phyloP scores from a whole-genome alignment of 2,113 vertebrate genomes.

The Apodemus speciosus region DNA sequence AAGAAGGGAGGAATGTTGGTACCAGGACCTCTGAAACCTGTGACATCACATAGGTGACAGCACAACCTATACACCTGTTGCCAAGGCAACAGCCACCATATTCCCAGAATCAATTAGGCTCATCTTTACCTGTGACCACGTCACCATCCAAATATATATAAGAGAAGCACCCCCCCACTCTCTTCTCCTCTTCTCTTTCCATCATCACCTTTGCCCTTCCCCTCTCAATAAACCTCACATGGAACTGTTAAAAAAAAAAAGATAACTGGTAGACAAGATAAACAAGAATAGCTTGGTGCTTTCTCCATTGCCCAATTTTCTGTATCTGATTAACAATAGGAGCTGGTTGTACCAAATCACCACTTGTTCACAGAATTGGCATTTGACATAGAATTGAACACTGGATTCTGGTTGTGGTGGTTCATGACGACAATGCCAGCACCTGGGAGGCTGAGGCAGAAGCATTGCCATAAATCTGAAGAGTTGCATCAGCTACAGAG shows the following conservation, averaged over 20 bases:
- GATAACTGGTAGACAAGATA: not conserved
- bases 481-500: not conserved
- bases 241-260: not conserved
- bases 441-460: not conserved
- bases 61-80: too few relatives aligned
- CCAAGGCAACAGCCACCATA: too few relatives aligned
- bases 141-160: too few relatives aligned
- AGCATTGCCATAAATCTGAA: not conserved
- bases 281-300: not conserved
- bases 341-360: constrained; percentile 17
- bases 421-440: not conserved
- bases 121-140: too few relatives aligned
- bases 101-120: too few relatives aligned
- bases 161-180: too few relatives aligned
- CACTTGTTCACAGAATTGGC: not conserved
- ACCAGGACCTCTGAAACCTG: too few relatives aligned
- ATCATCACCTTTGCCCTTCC: too few relatives aligned
- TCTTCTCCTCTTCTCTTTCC: too few relatives aligned
- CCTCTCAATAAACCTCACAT: too few relatives aligned
- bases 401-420: not conserved
- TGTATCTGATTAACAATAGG: not conserved
- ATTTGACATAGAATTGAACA: not conserved
- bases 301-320: constrained; percentile 1
- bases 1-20: too few relatives aligned
- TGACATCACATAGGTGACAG: too few relatives aligned